phyloP scores from a whole-genome alignment of 1,140 invertebrate species.

The Cherax destructor region DNA sequence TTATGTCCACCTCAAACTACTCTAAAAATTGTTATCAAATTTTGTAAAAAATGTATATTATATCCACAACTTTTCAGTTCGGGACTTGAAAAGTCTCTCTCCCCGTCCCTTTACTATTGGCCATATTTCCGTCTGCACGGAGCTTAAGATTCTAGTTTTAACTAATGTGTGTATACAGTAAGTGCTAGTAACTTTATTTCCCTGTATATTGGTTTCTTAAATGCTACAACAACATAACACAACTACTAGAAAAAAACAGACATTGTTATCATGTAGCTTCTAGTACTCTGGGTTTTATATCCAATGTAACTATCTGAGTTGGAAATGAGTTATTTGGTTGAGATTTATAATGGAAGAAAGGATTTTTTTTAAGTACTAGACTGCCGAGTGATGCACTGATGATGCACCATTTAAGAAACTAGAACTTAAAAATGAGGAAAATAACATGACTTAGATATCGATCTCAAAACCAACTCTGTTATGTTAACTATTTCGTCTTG shows the following conservation, averaged over 20 bases:
- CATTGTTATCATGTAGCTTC: neutral
- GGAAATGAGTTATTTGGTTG: neutral
- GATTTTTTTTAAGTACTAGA: neutral
- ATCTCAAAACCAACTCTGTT: conserved; percentile 3
- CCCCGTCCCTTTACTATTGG: neutral
- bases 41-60: neutral
- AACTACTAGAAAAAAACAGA: conserved; percentile 10
- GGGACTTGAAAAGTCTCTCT: neutral
- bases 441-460: conserved; percentile 11
- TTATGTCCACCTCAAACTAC: neutral
- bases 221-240: neutral
- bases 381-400: neutral
- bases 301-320: conserved; percentile 4
- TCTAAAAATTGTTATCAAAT: neutral
- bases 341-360: neutral
- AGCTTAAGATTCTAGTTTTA: neutral
- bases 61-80: neutral
- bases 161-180: neutral
- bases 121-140: neutral
- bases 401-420: neutral
- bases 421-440: neutral
- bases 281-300: conserved; percentile 32
- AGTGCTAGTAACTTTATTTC: neutral
- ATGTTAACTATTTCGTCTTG: neutral
- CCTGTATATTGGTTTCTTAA: neutral